These are phyloP conservation scores for Bedellia somnulentella DNA, from an alignment of 2,888 invertebrate genomes.

Conservation along the genomic window DNA sequence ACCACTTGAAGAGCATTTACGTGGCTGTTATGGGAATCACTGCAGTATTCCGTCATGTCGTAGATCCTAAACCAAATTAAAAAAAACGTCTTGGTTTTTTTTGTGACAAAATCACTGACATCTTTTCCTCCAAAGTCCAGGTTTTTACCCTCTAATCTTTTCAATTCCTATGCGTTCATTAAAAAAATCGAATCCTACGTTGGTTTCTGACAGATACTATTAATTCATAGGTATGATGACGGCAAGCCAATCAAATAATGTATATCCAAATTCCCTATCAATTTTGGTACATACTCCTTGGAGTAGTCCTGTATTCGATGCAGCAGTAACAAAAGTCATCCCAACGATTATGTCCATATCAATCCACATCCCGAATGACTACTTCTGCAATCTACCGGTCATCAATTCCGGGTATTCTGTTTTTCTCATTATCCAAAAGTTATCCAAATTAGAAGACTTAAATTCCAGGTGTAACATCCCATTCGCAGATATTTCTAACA, in stretches of 20 bases:
- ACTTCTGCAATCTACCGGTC: too few species aligned
- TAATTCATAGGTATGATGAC: constrained; percentile 1
- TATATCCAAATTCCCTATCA: not conserved
- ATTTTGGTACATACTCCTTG: too few species aligned
- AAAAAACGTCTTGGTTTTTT: not conserved
- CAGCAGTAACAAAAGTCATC: constrained; percentile 3
- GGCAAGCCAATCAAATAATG: constrained; percentile 1
- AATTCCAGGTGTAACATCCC: too few species aligned
- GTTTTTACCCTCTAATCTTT: not conserved
- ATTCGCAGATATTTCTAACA: too few species aligned
- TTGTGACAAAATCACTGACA: not conserved
- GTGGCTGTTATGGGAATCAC: not conserved
- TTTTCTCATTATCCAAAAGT: too few species aligned
- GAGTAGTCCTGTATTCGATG: constrained; percentile 3
- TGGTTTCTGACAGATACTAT: constrained; percentile 1
- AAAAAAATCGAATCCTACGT: constrained; percentile 1
- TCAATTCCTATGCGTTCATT: not conserved
- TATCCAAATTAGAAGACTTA: too few species aligned
- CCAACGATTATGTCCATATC: too few species aligned
- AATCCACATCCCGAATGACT: too few species aligned
- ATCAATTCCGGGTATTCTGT: too few species aligned
- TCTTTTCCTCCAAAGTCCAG: not conserved
- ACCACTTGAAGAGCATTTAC: constrained; percentile 1
- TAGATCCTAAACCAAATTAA: not conserved
- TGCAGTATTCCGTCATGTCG: too few species aligned